Evolutionary conservation across 2,888 invertebrate genomes (phyloP), one percentile per base, ranked within the genome.

Genomic region (Drosophila neonasuta): DNA sequence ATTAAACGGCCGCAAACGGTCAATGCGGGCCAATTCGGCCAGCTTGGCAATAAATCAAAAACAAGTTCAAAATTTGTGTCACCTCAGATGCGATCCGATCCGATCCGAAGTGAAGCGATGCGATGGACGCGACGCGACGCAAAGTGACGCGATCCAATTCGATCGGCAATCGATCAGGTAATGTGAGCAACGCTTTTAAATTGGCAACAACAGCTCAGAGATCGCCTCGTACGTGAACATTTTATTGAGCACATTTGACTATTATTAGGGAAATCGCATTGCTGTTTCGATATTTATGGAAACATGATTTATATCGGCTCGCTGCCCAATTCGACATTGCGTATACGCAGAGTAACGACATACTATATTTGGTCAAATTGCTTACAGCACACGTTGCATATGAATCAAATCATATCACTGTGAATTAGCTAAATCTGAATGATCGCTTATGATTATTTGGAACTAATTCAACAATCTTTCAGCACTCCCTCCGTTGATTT

Each of bases 191-290:
- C 39, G 24, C 44, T 17, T 34, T 69, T 57, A 46, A 76, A 66
- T 74, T 74, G 74, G 74, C 77, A 46, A 72, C 67, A 75, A 64
- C 66, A 60, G 62, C 64, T 67, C 55, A 57, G 67, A 68, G 70
- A 76, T 64, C 70, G 86, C 74, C 76, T 69, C 68, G 83, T 87
- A 83, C 83, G 83, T 83, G 83, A 79, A 69, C 75, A 83, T 72
- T 87, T 82, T 88, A 79, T 88, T 81, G 80, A 88, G 76, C 81
- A 79, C 77, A 90, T 89, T 90, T 90, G 88, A 89, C 88, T 90
- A 89, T 89, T 89, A 88, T 81, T 88, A 89, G 88, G 88, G 89
- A 88, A 89, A 88, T 88, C 84, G 65, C 68, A 61, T 68, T 79
- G 76, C 79, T 48, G 63, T 57, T 61, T 79, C 62, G 66, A 58